Percentiles rank a stretch among this genome's conserved stretches.
These are phyloP conservation scores for Euphydryas editha DNA, from an alignment of 2,888 invertebrate species.

Conservation along the genomic window DNA sequence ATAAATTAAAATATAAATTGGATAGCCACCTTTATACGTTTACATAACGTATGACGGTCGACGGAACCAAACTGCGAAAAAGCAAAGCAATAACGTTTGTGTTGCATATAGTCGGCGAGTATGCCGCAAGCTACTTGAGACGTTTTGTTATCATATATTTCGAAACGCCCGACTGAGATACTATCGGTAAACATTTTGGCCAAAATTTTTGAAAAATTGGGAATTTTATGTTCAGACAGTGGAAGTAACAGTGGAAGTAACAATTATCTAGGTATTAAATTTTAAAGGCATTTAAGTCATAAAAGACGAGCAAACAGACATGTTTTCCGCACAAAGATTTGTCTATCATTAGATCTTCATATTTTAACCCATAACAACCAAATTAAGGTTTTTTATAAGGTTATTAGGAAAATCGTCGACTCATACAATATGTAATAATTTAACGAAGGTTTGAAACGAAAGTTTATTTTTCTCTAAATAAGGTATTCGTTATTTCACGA, in stretches of 20 bases:
- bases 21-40: background rate
- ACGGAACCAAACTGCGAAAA: background rate
- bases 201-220: too few relatives aligned
- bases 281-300: too few relatives aligned
- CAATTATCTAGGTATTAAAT: too few relatives aligned
- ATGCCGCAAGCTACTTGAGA: background rate
- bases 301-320: too few relatives aligned
- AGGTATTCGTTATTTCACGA: background rate
- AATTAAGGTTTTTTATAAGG: background rate
- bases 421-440: background rate
- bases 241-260: too few relatives aligned
- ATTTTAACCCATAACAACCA: too few relatives aligned
- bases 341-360: too few relatives aligned
- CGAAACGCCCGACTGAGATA: too few relatives aligned
- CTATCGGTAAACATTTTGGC: too few relatives aligned
- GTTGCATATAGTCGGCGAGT: background rate
- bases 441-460: background rate
- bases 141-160: too few relatives aligned
- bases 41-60: background rate
- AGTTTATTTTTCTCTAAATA: background rate
- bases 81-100: background rate
- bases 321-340: too few relatives aligned
- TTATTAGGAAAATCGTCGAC: background rate
- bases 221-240: too few relatives aligned
- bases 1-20: constrained; percentile 11